Percentiles rank a stretch among this genome's conserved stretches.
Conservation (phyloP, 2,888 invertebrate genomes). For the Macropis europaea region DNA sequence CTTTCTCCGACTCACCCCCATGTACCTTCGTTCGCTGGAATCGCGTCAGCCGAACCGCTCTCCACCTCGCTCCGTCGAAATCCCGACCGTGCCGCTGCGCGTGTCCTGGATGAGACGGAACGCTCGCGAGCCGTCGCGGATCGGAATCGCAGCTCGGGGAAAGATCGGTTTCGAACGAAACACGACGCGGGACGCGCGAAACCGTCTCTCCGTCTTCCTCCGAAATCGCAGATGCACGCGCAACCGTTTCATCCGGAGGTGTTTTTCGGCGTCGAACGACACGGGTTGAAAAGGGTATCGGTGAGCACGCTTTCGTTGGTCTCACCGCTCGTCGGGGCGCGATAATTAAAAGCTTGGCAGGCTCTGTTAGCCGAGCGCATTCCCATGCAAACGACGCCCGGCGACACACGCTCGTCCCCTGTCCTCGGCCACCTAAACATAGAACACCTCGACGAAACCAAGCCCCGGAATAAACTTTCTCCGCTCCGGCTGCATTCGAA, state of each 20-base stretch:
- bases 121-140: no score
- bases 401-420: conserved; percentile 23
- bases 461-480: neutral
- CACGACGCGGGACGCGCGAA: no score
- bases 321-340: neutral
- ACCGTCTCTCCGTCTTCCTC: no score
- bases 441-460: conserved; percentile 24
- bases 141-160: no score
- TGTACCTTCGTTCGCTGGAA: conserved; percentile 33
- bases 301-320: neutral
- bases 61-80: no score
- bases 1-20: conserved; percentile 51
- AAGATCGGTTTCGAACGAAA: no score
- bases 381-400: conserved; percentile 36
- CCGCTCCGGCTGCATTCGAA: conserved; percentile 1
- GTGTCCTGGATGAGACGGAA: no score
- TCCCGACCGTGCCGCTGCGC: no score
- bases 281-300: neutral
- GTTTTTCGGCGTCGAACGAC: neutral
- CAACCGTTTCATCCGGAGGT: no score
- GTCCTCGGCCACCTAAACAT: conserved; percentile 47
- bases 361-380: conserved; percentile 27
- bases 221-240: no score
- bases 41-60: no score
- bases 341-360: conserved; percentile 19